Percentiles rank a stretch among this genome's conserved stretches.
These are phyloP conservation scores for Tapirus terrestris DNA, from an alignment of 2,113 vertebrate species.

Conservation along the genomic window DNA sequence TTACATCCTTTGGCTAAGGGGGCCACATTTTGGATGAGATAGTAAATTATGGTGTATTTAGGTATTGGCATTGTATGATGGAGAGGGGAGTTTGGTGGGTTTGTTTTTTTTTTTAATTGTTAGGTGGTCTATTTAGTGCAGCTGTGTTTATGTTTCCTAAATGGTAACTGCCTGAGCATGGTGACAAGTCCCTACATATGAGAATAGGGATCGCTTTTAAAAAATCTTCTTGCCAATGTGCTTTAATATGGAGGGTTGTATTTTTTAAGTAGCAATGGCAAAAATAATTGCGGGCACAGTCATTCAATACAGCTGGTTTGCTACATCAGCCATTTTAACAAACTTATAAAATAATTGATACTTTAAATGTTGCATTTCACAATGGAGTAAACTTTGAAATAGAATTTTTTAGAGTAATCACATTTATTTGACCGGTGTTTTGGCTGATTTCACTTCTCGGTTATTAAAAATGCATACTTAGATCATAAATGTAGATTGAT, in stretches of 20 bases:
- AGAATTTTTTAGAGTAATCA: neutral
- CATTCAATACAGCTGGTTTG: slow-evolving; percentile 30
- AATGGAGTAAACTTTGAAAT: slow-evolving; percentile 30
- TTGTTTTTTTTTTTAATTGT: slow-evolving; percentile 63
- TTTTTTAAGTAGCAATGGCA: slow-evolving; percentile 75
- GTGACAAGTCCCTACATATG: slow-evolving; percentile 64
- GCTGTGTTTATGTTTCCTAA: slow-evolving; percentile 70
- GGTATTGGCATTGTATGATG: slow-evolving; percentile 14
- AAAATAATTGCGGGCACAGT: slow-evolving; percentile 67
- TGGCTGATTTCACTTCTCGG: slow-evolving; percentile 47
- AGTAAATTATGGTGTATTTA: slow-evolving; percentile 16
- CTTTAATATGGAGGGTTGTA: slow-evolving; percentile 65
- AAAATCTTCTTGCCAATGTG: slow-evolving; percentile 61
- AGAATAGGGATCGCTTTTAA: slow-evolving; percentile 47
- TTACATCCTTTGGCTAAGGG: neutral
- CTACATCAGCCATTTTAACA: slow-evolving; percentile 47
- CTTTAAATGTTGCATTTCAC: slow-evolving; percentile 35
- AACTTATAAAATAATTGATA: neutral
- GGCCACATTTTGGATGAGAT: neutral
- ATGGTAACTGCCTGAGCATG: slow-evolving; percentile 64
- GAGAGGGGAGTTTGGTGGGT: neutral
- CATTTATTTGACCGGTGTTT: slow-evolving; percentile 44
- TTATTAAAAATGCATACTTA: neutral
- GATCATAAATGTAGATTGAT: slow-evolving; percentile 31
- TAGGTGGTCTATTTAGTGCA: slow-evolving; percentile 63